Conservation (phyloP, 2,888 invertebrate genomes). For the Plebejus melissa region DNA sequence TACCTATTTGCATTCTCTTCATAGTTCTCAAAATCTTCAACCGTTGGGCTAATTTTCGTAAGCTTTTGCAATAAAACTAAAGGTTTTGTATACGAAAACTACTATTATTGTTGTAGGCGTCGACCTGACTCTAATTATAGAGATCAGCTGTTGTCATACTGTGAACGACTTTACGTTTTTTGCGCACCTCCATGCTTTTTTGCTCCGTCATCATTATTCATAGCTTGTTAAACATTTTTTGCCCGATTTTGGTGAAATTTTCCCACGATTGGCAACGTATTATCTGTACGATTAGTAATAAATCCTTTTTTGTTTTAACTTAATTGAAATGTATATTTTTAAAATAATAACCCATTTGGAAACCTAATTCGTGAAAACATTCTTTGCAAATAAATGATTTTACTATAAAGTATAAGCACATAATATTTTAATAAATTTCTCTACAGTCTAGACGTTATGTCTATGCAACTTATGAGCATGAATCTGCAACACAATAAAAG, state of each 20-base stretch:
- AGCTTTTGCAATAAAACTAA: neutral
- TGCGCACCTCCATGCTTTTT: neutral
- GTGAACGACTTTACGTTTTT: conserved; percentile 5
- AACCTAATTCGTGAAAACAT: neutral
- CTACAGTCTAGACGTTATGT: neutral
- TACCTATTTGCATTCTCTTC: neutral
- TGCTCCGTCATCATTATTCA: neutral
- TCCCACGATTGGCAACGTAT: conserved; percentile 9
- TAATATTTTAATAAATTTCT: neutral
- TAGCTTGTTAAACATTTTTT: conserved; percentile 16
- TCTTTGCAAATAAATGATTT: neutral
- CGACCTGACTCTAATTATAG: conserved; percentile 7
- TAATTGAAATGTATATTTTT: neutral
- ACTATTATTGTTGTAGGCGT: neutral
- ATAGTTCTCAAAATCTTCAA: neutral
- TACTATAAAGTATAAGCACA: neutral
- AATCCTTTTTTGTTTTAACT: neutral
- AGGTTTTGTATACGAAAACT: neutral
- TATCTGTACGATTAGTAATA: neutral
- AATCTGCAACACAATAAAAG: neutral
- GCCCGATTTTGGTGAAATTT: neutral
- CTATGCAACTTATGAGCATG: neutral
- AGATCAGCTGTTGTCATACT: conserved; percentile 12
- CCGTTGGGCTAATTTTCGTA: neutral
- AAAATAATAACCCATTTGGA: neutral